A percentile compares a stretch with the other conserved stretches of the same genome.
phyloP scores from a whole-genome alignment of 2,113 vertebrate genomes.

The Myodes glareolus region DNA sequence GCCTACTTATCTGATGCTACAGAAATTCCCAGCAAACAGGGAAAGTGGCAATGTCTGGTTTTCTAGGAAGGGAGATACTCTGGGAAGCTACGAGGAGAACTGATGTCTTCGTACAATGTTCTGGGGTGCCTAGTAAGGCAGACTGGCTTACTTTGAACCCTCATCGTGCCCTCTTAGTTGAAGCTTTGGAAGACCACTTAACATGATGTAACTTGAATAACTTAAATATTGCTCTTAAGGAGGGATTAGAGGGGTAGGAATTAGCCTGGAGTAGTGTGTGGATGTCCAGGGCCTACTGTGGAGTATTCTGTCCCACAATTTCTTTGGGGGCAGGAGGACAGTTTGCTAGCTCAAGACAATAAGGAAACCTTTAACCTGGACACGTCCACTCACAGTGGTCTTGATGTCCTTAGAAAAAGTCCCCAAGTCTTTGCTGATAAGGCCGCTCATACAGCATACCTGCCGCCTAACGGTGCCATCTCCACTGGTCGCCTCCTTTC shows the following conservation, averaged over 20 bases:
- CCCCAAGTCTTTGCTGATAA: background rate
- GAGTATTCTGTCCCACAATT: background rate
- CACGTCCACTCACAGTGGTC: background rate
- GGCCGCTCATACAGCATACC: background rate
- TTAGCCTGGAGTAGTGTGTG: background rate
- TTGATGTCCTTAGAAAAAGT: background rate
- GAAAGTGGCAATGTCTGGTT: background rate
- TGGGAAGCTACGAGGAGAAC: background rate
- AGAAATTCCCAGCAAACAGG: background rate
- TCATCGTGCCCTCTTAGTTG: background rate
- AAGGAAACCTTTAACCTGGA: background rate
- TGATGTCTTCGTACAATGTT: background rate
- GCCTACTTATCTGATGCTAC: background rate
- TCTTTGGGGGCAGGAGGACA: background rate
- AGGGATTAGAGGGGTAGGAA: background rate
- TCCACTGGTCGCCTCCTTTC: background rate
- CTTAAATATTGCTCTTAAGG: background rate
- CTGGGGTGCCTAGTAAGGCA: background rate
- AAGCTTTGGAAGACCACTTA: slow-evolving; percentile 7
- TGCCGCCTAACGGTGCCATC: background rate
- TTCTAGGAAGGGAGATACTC: background rate
- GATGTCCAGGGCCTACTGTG: background rate
- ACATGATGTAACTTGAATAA: background rate
- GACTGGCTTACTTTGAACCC: background rate
- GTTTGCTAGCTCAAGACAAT: background rate